A percentile compares a stretch with the other conserved stretches of the same genome.
These are phyloP conservation scores for Papilio protenor DNA, from an alignment of 2,888 invertebrate genomes.

Conservation along the genomic window DNA sequence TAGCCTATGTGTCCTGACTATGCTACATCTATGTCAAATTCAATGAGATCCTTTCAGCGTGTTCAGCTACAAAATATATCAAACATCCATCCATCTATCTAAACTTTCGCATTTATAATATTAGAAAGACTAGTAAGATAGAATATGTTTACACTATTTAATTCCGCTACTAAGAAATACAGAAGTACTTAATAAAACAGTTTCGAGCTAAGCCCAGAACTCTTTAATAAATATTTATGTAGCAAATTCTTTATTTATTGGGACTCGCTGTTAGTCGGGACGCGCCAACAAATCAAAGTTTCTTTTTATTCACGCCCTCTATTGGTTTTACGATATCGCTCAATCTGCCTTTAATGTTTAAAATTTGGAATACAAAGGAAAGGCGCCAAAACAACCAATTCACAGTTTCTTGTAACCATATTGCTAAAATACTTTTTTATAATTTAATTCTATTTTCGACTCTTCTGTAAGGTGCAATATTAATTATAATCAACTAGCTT, in stretches of 20 bases:
- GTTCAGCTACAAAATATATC: too few species aligned
- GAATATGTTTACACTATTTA: background rate
- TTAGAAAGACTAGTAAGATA: too few species aligned
- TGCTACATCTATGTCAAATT: too few species aligned
- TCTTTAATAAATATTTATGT: background rate
- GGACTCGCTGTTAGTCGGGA: constrained; percentile 38
- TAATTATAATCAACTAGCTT: background rate
- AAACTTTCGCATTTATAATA: too few species aligned
- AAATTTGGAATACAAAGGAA: constrained; percentile 59
- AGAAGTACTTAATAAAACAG: background rate
- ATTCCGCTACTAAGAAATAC: background rate
- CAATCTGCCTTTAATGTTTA: constrained; percentile 60
- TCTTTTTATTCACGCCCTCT: constrained; percentile 70
- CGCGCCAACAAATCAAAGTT: constrained; percentile 34
- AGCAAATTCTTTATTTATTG: constrained; percentile 39
- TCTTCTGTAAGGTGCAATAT: constrained; percentile 10
- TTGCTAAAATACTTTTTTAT: constrained; percentile 43
- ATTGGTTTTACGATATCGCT: constrained; percentile 79
- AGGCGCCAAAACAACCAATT: constrained; percentile 62
- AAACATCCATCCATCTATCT: too few species aligned
- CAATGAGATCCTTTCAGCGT: too few species aligned
- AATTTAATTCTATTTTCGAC: background rate
- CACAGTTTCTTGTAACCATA: constrained; percentile 54
- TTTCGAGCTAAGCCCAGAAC: background rate
- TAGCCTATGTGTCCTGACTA: too few species aligned